These are phyloP conservation scores for Pterobdella sp. DNA, from an alignment of 2,888 invertebrate genomes.

Conservation along the genomic window DNA sequence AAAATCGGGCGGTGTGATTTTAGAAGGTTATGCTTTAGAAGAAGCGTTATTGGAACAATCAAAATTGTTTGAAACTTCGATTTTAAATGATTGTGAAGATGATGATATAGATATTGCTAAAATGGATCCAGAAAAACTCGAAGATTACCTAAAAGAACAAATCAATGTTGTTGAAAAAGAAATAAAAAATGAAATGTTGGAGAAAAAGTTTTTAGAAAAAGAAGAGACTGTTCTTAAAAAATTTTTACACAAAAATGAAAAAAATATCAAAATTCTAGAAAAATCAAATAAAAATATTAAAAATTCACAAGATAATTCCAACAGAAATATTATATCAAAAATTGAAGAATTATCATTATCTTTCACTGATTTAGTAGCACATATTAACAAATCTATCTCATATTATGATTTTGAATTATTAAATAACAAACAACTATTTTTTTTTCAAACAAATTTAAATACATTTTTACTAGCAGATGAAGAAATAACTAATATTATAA, in stretches of 20 bases:
- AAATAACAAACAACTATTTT: too few species aligned
- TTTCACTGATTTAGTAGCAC: too few species aligned
- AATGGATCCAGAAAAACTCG: neutral
- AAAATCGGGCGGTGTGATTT: neutral
- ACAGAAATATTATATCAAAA: too few species aligned
- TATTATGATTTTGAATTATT: too few species aligned
- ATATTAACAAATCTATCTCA: too few species aligned
- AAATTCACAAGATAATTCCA: neutral
- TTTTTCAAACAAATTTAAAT: too few species aligned
- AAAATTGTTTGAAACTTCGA: neutral
- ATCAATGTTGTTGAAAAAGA: neutral
- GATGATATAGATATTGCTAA: neutral
- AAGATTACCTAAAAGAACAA: neutral
- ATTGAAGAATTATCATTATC: too few species aligned
- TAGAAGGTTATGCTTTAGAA: neutral
- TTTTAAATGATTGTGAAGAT: neutral
- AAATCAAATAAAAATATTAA: neutral
- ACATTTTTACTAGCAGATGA: too few species aligned
- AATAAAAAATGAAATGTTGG: neutral
- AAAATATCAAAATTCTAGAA: neutral
- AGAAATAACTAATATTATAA: too few species aligned
- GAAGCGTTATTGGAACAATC: neutral
- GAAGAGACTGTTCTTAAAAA: neutral
- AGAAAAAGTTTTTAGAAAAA: neutral
- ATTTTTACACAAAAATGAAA: neutral